phyloP scores from a whole-genome alignment of 1,140 invertebrate species.

The Epicauta chinensis region DNA sequence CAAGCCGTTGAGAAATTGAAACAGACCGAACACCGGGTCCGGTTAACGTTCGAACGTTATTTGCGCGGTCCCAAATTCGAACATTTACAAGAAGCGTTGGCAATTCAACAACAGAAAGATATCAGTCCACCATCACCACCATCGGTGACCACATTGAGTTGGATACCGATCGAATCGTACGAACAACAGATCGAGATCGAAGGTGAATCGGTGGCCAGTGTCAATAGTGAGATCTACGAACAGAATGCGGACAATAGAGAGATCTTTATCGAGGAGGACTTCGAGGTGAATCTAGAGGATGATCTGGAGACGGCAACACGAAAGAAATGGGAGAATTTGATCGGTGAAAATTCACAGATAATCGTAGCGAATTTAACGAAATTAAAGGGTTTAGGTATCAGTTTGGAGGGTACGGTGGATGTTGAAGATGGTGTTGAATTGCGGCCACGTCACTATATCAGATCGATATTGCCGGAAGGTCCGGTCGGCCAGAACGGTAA shows the following conservation, averaged over 20 bases:
- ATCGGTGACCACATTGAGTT: slow-evolving; percentile 61
- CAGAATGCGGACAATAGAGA: slow-evolving; percentile 50
- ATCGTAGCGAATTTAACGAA: slow-evolving; percentile 77
- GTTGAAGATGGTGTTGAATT: slow-evolving; percentile 77
- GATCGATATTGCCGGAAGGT: slow-evolving; percentile 79
- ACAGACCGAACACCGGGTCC: slow-evolving; percentile 75
- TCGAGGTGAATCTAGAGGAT: slow-evolving; percentile 45
- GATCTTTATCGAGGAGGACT: slow-evolving; percentile 50
- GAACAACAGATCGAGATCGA: slow-evolving; percentile 51
- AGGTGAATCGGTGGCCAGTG: slow-evolving; percentile 57
- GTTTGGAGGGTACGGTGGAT: slow-evolving; percentile 87
- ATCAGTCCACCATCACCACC: slow-evolving; percentile 61
- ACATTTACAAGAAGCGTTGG: slow-evolving; percentile 78
- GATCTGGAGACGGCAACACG: slow-evolving; percentile 53
- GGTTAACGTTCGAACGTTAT: slow-evolving; percentile 77
- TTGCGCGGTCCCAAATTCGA: slow-evolving; percentile 83
- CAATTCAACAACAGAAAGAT: slow-evolving; percentile 54
- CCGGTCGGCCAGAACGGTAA: slow-evolving; percentile 77
- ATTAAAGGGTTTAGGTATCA: slow-evolving; percentile 82
- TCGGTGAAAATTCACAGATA: slow-evolving; percentile 64
- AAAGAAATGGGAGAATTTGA: slow-evolving; percentile 64
- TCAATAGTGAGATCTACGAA: slow-evolving; percentile 49
- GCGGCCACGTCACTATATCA: slow-evolving; percentile 78
- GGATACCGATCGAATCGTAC: slow-evolving; percentile 58
- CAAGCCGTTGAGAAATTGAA: slow-evolving; percentile 81